Evolutionary conservation across 37 sponge, comb jelly and placozoan genomes (phyloP).

Genomic region (Crambe crambe): DNA sequence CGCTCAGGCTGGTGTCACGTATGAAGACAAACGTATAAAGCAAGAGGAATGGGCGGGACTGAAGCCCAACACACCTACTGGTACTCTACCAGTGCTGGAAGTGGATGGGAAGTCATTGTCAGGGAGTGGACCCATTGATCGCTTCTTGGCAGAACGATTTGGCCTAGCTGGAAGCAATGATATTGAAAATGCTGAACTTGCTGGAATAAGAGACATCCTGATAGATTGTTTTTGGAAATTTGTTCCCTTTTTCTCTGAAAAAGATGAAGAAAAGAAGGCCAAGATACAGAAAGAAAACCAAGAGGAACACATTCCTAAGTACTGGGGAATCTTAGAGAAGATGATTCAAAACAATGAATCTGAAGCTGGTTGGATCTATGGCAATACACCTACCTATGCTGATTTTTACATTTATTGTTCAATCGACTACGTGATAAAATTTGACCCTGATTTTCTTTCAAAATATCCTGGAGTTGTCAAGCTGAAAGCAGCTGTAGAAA

Average conservation of each 20-base stretch:
- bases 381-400: constrained; percentile 25
- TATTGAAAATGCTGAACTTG: constrained; percentile 60
- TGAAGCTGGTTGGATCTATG: constrained; percentile 35
- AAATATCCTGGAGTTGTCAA: constrained; percentile 35
- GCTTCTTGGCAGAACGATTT: constrained; percentile 52
- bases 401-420: constrained; percentile 16
- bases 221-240: constrained; percentile 19
- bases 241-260: constrained; percentile 9
- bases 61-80: constrained; percentile 63
- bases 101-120: constrained; percentile 60
- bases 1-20: constrained; percentile 42
- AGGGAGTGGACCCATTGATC: constrained; percentile 43
- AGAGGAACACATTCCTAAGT: constrained; percentile 27
- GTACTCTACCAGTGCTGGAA: constrained; percentile 66
- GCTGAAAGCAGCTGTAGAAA: constrained; percentile 24
- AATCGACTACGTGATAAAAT: background rate
- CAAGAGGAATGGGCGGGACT: constrained; percentile 29
- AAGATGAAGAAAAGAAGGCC: constrained; percentile 50
- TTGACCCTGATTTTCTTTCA: background rate
- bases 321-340: constrained; percentile 19
- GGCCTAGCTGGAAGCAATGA: constrained; percentile 55
- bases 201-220: constrained; percentile 44
- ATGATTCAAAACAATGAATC: background rate
- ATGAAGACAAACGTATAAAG: constrained; percentile 34
- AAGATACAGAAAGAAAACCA: constrained; percentile 23